Base-by-base conservation (phyloP, 2,888 invertebrate genomes). In the Eupeodes luniger region DNA sequence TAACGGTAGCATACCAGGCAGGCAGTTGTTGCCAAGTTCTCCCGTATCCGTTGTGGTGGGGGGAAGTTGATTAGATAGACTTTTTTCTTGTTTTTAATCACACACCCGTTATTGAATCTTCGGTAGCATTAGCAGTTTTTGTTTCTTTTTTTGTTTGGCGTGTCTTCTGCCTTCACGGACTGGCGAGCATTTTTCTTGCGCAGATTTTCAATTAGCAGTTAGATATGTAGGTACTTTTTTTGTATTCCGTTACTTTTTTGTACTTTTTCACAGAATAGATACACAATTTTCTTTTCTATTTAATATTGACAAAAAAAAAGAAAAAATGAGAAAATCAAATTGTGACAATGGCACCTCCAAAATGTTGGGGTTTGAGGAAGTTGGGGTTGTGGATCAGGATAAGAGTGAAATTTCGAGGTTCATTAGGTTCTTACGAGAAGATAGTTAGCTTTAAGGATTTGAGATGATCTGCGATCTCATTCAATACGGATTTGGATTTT, bases 21-120 rank as follows among this genome's bases (percentile, higher is more conserved):
- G 14, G 49, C 40, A 9, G 74, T 75, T 55, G 66, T 85, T 75
- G 69, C 79, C 55, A 66, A 82, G 57, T 51, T 88, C 74, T 62
- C 77, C 51, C 49, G 5, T 12, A 40, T 40, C 40, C 40, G 6
- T n/a, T 27, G 51, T 55, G 77, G 85, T 79, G 81, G 81, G 91
- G 90, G 90, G 89, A 92, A 93, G 91, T 92, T 93, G 93, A 93
- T 93, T 93, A 93, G 93, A 93, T 93, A 92, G 92, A 93, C 92
- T 93, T 85, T 92, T 93, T 93, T 93, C 93, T 92, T 93, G 92
- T 93, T 93, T 93, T 93, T 93, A 93, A 93, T 93, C 93, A 93
- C 93, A 93, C 93, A 93, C 93, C 93, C 93, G 92, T 93, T 93
- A 88, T 88, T 88, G 81, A 88, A 88, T 84, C 88, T 88, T 74